phyloP scores from a whole-genome alignment of 2,888 invertebrate genomes.

The Coleophora flavipennella region DNA sequence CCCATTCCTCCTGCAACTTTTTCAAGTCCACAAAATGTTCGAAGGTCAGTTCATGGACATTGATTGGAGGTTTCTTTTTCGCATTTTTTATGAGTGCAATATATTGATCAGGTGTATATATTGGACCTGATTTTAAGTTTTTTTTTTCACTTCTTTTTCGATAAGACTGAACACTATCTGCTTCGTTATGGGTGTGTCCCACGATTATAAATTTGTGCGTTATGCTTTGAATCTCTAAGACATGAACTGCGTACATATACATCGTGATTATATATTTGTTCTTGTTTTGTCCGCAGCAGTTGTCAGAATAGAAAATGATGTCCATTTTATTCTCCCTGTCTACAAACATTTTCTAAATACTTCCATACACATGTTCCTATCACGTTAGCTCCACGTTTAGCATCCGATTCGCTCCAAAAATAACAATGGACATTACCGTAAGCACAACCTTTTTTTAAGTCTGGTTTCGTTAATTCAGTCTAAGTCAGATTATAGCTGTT shows the following conservation, averaged over 20 bases:
- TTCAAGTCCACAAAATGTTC: conserved; percentile 4
- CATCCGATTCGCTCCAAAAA: conserved; percentile 10
- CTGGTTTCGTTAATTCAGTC: conserved; percentile 3
- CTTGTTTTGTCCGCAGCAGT: conserved; percentile 21
- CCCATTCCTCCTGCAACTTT: conserved; percentile 12
- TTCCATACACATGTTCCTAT: conserved; percentile 9
- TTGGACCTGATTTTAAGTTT: conserved; percentile 18
- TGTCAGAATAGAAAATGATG: conserved; percentile 20
- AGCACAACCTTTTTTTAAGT: conserved; percentile 1
- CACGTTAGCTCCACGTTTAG: conserved; percentile 8
- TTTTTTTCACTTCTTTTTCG: conserved; percentile 22
- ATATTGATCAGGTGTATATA: conserved; percentile 16
- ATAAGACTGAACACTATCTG: conserved; percentile 24
- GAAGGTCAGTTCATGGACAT: conserved; percentile 2
- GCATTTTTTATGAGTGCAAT: conserved; percentile 6
- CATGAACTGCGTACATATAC: conserved; percentile 9
- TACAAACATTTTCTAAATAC: conserved; percentile 2
- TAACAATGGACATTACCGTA: conserved; percentile 7
- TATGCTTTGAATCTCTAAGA: conserved; percentile 13
- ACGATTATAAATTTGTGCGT: conserved; percentile 23
- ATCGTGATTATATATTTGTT: conserved; percentile 13
- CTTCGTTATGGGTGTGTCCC: conserved; percentile 26
- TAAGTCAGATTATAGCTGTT: conserved; percentile 9
- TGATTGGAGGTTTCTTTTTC: conserved; percentile 1
- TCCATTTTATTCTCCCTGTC: conserved; percentile 3